phyloP scores from a whole-genome alignment of 2,888 invertebrate genomes.

The Metalampra italica region DNA sequence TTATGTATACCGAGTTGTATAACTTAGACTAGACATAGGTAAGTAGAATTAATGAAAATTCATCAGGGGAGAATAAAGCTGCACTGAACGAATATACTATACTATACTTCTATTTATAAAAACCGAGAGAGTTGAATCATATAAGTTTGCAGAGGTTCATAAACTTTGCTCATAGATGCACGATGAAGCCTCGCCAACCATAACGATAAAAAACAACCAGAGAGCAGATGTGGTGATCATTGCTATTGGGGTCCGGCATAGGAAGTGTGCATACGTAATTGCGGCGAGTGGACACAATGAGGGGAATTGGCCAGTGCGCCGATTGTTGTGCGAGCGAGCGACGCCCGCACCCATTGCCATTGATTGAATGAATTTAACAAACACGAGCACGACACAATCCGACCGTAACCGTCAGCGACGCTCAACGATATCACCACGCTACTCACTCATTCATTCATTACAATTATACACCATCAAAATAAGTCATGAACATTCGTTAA shows the following conservation, averaged over 20 bases:
- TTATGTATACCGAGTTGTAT: not conserved
- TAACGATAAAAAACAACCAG: conserved; percentile 42
- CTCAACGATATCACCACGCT: conserved; percentile 12
- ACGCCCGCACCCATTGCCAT: conserved; percentile 72
- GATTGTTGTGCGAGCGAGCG: conserved; percentile 76
- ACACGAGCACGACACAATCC: conserved; percentile 48
- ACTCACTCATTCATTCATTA: not conserved
- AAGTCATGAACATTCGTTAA: not conserved
- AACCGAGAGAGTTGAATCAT: too few species aligned
- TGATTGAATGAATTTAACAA: conserved; percentile 74
- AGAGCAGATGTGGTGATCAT: conserved; percentile 53
- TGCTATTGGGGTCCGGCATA: conserved; percentile 52
- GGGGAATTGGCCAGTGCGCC: conserved; percentile 72
- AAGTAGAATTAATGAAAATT: too few species aligned
- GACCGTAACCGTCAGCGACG: conserved; percentile 46
- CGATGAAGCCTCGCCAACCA: conserved; percentile 31
- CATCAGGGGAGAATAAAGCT: too few species aligned
- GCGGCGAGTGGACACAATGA: conserved; percentile 73
- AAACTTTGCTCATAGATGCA: too few species aligned
- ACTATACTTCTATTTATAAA: too few species aligned
- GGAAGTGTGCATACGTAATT: conserved; percentile 74
- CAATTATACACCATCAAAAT: not conserved
- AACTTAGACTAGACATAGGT: too few species aligned
- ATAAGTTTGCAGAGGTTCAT: too few species aligned
- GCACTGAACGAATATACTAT: too few species aligned